Percentiles rank a stretch among this genome's conserved stretches.
phyloP scores from a whole-genome alignment of 1,140 invertebrate species.

The Danaus plexippus region DNA sequence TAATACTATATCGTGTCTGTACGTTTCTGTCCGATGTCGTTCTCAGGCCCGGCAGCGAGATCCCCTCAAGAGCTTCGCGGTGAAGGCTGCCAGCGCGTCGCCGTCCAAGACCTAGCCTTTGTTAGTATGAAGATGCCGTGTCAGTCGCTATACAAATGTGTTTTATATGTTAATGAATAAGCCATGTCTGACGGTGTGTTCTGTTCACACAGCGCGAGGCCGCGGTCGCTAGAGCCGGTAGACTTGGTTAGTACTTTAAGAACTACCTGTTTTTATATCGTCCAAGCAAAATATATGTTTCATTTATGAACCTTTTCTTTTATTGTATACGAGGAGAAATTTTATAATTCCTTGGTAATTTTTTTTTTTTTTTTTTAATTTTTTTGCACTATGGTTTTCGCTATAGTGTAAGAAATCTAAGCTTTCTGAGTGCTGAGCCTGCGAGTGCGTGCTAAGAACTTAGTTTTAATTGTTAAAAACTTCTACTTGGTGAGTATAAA shows the following conservation, averaged over 20 bases:
- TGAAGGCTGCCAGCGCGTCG: constrained; percentile 32
- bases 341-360: background rate
- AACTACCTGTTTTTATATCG: constrained; percentile 2
- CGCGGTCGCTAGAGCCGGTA: constrained; percentile 23
- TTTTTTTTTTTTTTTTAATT: background rate
- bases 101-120: constrained; percentile 37
- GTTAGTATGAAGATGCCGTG: constrained; percentile 37
- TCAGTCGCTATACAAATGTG: constrained; percentile 18
- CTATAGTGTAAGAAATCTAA: background rate
- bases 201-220: constrained; percentile 38
- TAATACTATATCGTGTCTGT: too few relatives aligned
- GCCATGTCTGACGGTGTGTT: constrained; percentile 35
- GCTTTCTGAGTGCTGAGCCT: background rate
- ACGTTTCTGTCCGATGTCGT: constrained; percentile 2
- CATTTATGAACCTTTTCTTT: constrained; percentile 1
- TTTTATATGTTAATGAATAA: constrained; percentile 35
- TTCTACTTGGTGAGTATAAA: too few relatives aligned
- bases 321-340: constrained; percentile 1
- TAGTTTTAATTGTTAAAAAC: too few relatives aligned
- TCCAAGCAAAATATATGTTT: background rate
- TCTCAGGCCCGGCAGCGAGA: constrained; percentile 57
- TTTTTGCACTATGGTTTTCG: too few relatives aligned
- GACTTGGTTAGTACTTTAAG: constrained; percentile 34
- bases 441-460: too few relatives aligned
- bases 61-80: constrained; percentile 53